These are phyloP conservation scores for Oreortyx pictus DNA, from an alignment of 2,797 vertebrate genomes.

Conservation along the genomic window DNA sequence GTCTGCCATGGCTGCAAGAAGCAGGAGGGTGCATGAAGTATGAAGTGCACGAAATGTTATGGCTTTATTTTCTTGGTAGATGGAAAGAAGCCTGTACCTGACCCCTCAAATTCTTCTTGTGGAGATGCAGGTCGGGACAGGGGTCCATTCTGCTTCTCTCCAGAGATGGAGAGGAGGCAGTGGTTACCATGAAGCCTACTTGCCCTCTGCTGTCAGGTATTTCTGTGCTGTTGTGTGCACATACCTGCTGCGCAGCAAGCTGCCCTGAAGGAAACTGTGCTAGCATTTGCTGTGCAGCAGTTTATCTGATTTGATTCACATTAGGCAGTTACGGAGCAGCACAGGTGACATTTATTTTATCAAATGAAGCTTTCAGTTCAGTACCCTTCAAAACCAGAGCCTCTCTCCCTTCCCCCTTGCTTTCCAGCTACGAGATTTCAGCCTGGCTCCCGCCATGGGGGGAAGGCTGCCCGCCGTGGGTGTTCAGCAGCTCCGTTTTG, in stretches of 20 bases:
- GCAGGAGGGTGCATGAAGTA: rapidly evolving
- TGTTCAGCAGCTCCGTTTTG: neutral
- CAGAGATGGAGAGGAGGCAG: rapidly evolving
- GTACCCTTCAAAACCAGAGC: neutral
- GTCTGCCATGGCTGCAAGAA: neutral
- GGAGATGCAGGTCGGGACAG: neutral
- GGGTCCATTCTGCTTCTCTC: neutral
- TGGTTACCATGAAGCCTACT: neutral
- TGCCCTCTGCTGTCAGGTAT: rapidly evolving
- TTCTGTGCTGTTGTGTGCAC: neutral
- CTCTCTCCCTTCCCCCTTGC: neutral
- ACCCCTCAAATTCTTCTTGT: neutral
- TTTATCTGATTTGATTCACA: neutral
- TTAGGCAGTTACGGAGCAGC: neutral
- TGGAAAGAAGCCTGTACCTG: neutral
- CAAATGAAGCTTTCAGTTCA: neutral
- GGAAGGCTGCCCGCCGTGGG: rapidly evolving
- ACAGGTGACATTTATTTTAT: neutral
- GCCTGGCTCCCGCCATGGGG: neutral
- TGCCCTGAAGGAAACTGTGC: neutral
- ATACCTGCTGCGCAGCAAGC: neutral
- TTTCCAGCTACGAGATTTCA: neutral
- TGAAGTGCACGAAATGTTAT: neutral
- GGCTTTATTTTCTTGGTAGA: rapidly evolving
- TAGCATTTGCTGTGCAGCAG: rapidly evolving